phyloP scores from a whole-genome alignment of 2,888 invertebrate species.

The Nasonovia ribisnigri region DNA sequence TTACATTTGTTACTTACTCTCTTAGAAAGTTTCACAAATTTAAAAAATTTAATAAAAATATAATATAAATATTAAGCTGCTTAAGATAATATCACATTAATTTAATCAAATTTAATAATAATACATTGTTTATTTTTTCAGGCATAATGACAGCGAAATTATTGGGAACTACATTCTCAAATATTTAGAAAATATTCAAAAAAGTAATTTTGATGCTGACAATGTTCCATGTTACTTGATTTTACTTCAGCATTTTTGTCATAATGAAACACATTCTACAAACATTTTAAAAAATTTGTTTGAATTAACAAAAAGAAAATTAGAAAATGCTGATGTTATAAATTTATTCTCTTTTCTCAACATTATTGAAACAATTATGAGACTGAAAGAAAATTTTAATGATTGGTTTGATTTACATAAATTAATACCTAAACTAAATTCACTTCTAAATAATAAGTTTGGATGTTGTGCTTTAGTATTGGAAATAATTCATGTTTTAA shows the following conservation, averaged over 20 bases:
- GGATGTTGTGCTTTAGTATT: conserved; percentile 58
- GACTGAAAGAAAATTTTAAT: conserved; percentile 33
- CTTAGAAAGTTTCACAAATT: background rate
- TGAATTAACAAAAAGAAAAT: conserved; percentile 17
- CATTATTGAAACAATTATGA: conserved; percentile 52
- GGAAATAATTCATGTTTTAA: conserved; percentile 43
- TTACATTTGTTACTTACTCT: background rate
- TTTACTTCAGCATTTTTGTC: conserved; percentile 60
- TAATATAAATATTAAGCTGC: background rate
- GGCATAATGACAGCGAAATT: conserved; percentile 45
- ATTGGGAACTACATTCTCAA: conserved; percentile 40
- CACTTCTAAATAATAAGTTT: conserved; percentile 55
- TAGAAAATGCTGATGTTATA: conserved; percentile 38
- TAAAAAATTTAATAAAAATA: background rate
- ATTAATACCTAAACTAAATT: conserved; percentile 43
- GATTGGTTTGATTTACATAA: conserved; percentile 22
- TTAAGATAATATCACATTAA: background rate
- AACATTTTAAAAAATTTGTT: conserved; percentile 27
- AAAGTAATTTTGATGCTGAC: background rate
- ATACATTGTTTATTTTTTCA: conserved; percentile 29
- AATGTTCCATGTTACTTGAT: conserved; percentile 54
- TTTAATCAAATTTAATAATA: background rate
- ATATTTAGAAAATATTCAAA: conserved; percentile 36
- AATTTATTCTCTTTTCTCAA: conserved; percentile 46
- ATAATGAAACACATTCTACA: conserved; percentile 48